Base-by-base conservation (phyloP, 2,113 vertebrate genomes). In the Sphaerodactylus townsendi region DNA sequence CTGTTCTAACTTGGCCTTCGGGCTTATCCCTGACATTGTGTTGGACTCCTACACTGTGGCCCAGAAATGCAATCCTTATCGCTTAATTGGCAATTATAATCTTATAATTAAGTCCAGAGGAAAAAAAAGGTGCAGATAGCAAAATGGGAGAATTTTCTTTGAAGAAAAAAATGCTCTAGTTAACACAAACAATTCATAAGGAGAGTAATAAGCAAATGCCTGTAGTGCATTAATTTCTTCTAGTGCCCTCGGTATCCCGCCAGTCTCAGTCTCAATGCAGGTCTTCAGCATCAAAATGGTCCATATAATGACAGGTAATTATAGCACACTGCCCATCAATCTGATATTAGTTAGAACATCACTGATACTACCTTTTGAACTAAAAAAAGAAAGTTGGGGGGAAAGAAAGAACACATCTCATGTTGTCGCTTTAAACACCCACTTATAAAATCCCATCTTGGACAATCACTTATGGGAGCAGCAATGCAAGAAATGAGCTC, bases 51-150 rank as follows among this genome's bases (percentile, higher is more conserved):
- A 56, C 82, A 78, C 59, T 72, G 44, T 80, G 46, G 2, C 56
- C 90, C 70, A 87, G 83, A 88, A 91, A 89, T 68, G 85, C 44
- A 76, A 77, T 87, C 21, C 86, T 86, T 94, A 87, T 82, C 88
- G 65, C 88, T 91, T 92, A 94, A 89, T 83, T 94, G 90, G 85
- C 83, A 93, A 93, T 94, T 95, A 92, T 76, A 92, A 88, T 86
- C 56, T 85, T 92, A 91, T 93, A 87, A 91, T 93, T 90, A 92
- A 91, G 79, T 83, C 88, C 64, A 87, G 5, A 33, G 65, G 44
- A 74, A 66, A 81, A 85, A 90, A 87, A 90, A 64, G 33, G 81
- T 14, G 69, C 90, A 93, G 87, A 88, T 85, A 84, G 48, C 66
- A 81, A 90, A 92, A 87, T 78, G 71, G 0, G n/a, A 89, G 83